phyloP scores from a whole-genome alignment of 2,797 vertebrate genomes.

The Paedocypris micromegethes region DNA sequence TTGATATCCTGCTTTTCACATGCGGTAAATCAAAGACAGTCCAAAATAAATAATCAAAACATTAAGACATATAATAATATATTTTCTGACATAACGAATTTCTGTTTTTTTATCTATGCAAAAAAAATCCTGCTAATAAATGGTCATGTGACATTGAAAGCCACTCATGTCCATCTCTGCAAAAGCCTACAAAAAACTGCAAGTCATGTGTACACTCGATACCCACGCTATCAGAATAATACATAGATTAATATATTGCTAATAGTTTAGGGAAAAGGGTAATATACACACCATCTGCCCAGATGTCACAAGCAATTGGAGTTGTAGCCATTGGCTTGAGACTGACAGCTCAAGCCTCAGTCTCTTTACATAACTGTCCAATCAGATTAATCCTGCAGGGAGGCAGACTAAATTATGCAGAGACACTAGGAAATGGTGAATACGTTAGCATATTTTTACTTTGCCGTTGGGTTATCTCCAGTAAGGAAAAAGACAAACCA shows the following conservation, averaged over 20 bases:
- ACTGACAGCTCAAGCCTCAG: slow-evolving; percentile 46
- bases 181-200: no score
- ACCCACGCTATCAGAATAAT: slow-evolving; percentile 1
- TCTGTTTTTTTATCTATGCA: no score
- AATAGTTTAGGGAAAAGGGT: slow-evolving; percentile 6
- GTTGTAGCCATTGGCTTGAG: slow-evolving; percentile 40
- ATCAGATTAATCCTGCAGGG: slow-evolving; percentile 51
- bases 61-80: no score
- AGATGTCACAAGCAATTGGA: slow-evolving; percentile 48
- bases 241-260: slow-evolving; percentile 17
- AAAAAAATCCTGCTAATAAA: no score
- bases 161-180: no score
- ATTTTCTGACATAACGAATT: no score
- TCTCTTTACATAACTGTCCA: slow-evolving; percentile 52
- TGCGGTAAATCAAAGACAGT: no score
- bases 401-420: slow-evolving; percentile 49
- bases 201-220: not conserved
- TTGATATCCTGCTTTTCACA: no score
- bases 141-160: no score
- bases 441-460: slow-evolving; percentile 52
- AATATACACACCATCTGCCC: slow-evolving; percentile 45
- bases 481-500: slow-evolving; percentile 30
- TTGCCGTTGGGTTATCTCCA: slow-evolving; percentile 41
- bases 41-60: no score
- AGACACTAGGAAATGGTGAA: slow-evolving; percentile 48